Conservation (phyloP, 2,113 vertebrate species). For the Ailurus styani region DNA sequence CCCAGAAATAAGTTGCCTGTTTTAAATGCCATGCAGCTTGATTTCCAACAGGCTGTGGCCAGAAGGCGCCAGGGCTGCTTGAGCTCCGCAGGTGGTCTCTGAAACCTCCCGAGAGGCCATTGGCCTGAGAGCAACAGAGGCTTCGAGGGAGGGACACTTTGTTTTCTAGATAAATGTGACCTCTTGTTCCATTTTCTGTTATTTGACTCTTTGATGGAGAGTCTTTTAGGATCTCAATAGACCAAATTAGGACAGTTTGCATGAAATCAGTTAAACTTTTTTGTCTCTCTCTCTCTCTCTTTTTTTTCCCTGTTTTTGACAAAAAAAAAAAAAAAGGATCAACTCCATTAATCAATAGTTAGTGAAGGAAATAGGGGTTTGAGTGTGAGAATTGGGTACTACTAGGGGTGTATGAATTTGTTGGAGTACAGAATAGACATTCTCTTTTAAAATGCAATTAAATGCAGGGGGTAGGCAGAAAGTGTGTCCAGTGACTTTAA, state of each 20-base stretch:
- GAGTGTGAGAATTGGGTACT: background rate
- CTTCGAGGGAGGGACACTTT: background rate
- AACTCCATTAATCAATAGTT: background rate
- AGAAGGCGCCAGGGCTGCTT: background rate
- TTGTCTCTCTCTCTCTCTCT: background rate
- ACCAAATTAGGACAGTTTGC: slow-evolving; percentile 10
- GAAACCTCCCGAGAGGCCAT: background rate
- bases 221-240: background rate
- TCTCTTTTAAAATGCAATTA: background rate
- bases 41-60: background rate
- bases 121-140: background rate
- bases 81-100: background rate
- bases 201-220: background rate
- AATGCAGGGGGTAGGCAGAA: background rate
- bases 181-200: background rate
- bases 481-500: background rate
- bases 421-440: background rate
- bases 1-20: background rate
- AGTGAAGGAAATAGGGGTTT: background rate
- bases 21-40: background rate
- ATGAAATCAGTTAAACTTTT: background rate
- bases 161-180: background rate
- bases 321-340: background rate
- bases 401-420: background rate
- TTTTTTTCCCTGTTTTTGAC: no score